phyloP scores from a whole-genome alignment of 2,888 invertebrate species.

The Nemurella pictetii region DNA sequence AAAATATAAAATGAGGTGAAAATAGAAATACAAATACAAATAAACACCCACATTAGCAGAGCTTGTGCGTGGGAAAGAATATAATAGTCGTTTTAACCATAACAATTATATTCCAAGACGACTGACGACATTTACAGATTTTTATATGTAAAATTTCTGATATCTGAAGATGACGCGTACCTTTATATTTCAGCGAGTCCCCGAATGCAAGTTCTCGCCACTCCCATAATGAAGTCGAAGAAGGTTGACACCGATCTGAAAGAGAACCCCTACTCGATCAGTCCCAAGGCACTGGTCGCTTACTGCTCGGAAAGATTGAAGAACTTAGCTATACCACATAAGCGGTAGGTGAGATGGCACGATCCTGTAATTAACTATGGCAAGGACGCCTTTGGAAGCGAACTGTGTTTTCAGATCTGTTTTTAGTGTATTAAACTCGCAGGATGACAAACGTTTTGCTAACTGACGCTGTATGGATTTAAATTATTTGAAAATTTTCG shows the following conservation, averaged over 20 bases:
- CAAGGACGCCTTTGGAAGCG: background rate
- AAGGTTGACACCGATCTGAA: background rate
- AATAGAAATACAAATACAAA: too few species aligned
- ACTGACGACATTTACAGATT: too few species aligned
- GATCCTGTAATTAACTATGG: background rate
- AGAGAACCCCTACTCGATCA: constrained; percentile 17
- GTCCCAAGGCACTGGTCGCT: background rate
- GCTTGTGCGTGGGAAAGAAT: too few species aligned
- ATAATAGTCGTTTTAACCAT: too few species aligned
- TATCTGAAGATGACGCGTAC: too few species aligned
- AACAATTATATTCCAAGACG: too few species aligned
- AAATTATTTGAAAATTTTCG: too few species aligned
- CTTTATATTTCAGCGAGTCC: background rate
- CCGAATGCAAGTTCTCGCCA: background rate
- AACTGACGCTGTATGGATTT: background rate
- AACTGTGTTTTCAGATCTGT: background rate
- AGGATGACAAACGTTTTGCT: background rate
- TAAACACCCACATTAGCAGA: too few species aligned
- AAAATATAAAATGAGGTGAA: too few species aligned
- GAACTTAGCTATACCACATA: background rate
- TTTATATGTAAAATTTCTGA: too few species aligned
- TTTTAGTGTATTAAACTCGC: background rate
- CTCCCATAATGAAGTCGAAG: background rate
- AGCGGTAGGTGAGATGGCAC: background rate
- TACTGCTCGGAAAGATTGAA: background rate